These are phyloP conservation scores for Rhabdornis inornatus DNA, from an alignment of 2,113 vertebrate genomes.

Conservation along the genomic window DNA sequence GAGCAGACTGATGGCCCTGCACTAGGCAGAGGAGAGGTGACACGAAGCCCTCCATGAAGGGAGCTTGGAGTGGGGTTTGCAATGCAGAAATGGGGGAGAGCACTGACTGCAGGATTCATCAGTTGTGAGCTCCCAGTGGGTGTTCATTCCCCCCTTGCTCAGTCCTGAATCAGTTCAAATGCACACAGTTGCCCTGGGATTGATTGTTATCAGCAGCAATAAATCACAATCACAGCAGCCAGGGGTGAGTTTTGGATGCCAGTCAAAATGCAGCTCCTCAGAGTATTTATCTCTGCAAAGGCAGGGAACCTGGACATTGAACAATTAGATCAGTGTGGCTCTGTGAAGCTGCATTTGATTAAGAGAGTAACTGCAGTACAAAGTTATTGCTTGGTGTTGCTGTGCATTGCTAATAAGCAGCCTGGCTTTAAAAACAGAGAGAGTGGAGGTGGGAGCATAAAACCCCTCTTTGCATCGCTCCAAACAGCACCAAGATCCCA, in stretches of 20 bases:
- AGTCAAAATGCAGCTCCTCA: neutral
- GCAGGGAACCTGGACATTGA: constrained; percentile 2
- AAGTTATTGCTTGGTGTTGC: neutral
- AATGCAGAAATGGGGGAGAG: neutral
- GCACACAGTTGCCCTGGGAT: neutral
- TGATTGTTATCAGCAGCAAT: constrained; percentile 17
- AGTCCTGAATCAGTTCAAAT: neutral
- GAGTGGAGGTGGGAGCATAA: neutral
- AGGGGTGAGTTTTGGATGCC: constrained; percentile 11
- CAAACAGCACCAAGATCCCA: neutral
- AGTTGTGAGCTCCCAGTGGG: neutral
- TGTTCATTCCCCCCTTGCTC: neutral
- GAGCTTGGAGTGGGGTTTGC: neutral
- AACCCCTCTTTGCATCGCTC: rapidly evolving
- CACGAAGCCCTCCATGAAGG: rapidly evolving
- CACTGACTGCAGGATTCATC: neutral
- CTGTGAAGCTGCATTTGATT: constrained; percentile 40
- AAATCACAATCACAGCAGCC: constrained; percentile 7
- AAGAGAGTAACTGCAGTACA: neutral
- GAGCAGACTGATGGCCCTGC: neutral
- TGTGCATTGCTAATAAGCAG: neutral
- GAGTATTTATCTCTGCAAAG: neutral
- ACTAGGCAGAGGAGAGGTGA: neutral
- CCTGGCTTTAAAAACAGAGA: neutral
- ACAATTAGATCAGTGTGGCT: neutral